Evolutionary conservation across 2,797 vertebrate genomes (phyloP), one percentile per base, ranked within the genome.

Genomic region (Pangasius macronema): DNA sequence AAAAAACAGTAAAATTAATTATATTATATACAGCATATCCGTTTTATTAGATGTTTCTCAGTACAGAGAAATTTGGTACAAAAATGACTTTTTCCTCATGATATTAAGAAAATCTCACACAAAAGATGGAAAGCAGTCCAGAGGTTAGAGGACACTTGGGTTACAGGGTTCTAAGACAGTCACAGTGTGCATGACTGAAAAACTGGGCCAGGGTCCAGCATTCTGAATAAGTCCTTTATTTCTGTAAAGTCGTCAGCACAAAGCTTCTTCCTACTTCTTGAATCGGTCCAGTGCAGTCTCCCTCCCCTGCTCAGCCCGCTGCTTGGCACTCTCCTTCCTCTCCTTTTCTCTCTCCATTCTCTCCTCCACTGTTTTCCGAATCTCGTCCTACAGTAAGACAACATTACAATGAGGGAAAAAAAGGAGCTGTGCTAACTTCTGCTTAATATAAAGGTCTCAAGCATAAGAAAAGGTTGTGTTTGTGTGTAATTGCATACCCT

Each of bases 241-340:
- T 59, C 82, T 63, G 27, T 10, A 10, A 76, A 65, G 59, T 65
- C 33, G 3, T 30, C 33, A 33, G 18, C 33, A 84, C 46, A 76
- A 87, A 20, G 61, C 59, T 46, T 30, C 42, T 68, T 83, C 46
- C 93, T 95, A 97, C 88, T 93, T 96, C 73, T 91, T 95, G 91
- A 98, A 98, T 91, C 97, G 94, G 87, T 97, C 97, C 89, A 98
- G 93, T 75, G 96, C 95, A 6, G 96, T 95, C 39, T 61, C 95
- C 72, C 89, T 88, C 77, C 77, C 68, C 1, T 89, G 87, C 0
- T 77, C 39, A 0, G 33, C 46, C 0, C 80, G 90, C 0, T 88
- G 93, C 59, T 77, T 90, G 33, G 91, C 24, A 5, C 73, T 91
- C 72, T 89, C 30, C 1, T 90, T 89, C 79, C 68, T 88, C 84